Base-by-base conservation (phyloP, 2,113 vertebrate genomes). In the Pterocles orientalis region DNA sequence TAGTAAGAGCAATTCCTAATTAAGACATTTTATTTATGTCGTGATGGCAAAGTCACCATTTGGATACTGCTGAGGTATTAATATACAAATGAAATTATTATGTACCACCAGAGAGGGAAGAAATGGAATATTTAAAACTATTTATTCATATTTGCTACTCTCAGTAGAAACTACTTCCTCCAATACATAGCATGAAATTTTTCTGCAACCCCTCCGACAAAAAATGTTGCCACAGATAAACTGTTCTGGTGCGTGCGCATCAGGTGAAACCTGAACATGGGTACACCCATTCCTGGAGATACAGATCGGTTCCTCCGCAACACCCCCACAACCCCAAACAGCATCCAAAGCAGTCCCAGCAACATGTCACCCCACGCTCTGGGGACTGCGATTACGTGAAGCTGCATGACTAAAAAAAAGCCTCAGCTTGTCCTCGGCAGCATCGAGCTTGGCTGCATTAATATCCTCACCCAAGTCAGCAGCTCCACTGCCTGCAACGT, bases 221-320 rank as follows among this genome's bases (percentile, higher is more conserved):
- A 25, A 41, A 43, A 28, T 33, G 33, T 25, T 80, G 60, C 36
- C 64, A 28, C 3, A 33, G 21, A 29, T 39, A 21, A 68, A 14
- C 31, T 29, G 33, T 5, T 54, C 56, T 17, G 70, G 43, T 1
- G 7, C 3, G 1, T 5, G 36, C 0, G 0, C 60, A 77, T 7
- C 29, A 58, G 61, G 43, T 17, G 66, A 72, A 64, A 34, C 1
- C 0, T 4, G 12, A 69, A 25, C 14, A 25, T 0, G n/a, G 28
- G 19, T 43, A 53, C 14, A 43, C 5, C n/a, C 10, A 0, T 11
- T 86, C 72, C 53, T 33, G 3, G 18, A 76, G 53, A 66, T 5
- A 70, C 0, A 6, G 21, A 62, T 34, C 47, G 24, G 69, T 15
- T 48, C 78, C 69, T 31, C n/a, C 29, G 33, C 28, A 41, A 60